A percentile compares a stretch with the other conserved stretches of the same genome.
Conservation (phyloP, 2,797 vertebrate genomes). For the Melanogrammus aeglefinus region DNA sequence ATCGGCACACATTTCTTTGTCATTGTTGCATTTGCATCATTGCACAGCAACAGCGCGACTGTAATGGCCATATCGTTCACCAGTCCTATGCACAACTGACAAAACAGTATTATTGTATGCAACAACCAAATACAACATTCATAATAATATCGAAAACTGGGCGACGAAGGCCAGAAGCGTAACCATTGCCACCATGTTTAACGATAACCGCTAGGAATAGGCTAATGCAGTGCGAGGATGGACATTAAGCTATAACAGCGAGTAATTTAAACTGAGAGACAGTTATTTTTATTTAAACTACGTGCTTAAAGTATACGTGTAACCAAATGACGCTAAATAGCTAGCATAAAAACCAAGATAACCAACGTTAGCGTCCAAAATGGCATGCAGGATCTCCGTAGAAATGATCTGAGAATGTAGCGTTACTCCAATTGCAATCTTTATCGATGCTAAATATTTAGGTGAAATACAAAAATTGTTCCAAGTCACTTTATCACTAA, state of each 20-base stretch:
- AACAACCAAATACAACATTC: neutral
- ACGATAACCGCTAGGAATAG: neutral
- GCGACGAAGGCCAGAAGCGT: neutral
- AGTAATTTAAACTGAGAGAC: neutral
- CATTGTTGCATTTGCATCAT: neutral
- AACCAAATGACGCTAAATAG: neutral
- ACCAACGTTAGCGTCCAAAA: neutral
- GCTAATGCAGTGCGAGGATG: neutral
- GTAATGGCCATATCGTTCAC: neutral
- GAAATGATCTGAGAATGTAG: neutral
- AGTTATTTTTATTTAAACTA: neutral
- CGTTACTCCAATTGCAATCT: neutral
- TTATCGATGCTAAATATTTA: neutral
- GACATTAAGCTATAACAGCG: neutral
- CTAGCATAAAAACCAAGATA: neutral
- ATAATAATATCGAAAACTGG: neutral
- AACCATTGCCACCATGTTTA: neutral
- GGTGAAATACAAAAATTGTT: neutral
- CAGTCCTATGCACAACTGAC: neutral
- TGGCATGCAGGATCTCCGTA: conserved; percentile 2
- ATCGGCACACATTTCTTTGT: neutral
- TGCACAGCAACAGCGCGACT: neutral
- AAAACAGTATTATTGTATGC: neutral
- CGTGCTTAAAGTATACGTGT: neutral
- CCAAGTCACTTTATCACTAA: neutral